phyloP scores from a whole-genome alignment of 1,140 invertebrate genomes.

The Pogonomyrmex barbatus region DNA sequence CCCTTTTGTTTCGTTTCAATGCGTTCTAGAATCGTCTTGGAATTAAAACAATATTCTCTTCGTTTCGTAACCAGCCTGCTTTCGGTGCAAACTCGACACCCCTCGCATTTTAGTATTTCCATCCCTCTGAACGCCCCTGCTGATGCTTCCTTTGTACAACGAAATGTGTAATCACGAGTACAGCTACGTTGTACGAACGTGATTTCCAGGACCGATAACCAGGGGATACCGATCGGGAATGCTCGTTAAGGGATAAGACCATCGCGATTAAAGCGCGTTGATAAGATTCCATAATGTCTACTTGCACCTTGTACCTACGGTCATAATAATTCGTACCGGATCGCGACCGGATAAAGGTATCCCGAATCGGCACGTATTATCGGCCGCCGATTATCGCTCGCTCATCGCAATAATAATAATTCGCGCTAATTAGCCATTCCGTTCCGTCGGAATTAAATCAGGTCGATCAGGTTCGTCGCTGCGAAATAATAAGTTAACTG shows the following conservation, averaged over 20 bases:
- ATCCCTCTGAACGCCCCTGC: background rate
- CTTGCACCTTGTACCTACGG: constrained; percentile 29
- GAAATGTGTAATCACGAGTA: constrained; percentile 56
- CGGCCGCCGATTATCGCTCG: constrained; percentile 2
- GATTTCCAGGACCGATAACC: constrained; percentile 71
- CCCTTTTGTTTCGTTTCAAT: background rate
- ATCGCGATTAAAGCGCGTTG: constrained; percentile 43
- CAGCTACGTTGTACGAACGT: constrained; percentile 54
- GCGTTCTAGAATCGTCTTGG: background rate
- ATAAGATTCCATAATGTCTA: background rate
- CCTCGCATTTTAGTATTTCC: background rate
- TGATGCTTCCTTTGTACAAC: background rate
- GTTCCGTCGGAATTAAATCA: constrained; percentile 32
- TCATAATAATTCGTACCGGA: constrained; percentile 27
- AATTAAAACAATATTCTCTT: constrained; percentile 22
- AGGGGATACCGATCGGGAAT: constrained; percentile 69
- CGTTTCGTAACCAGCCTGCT: background rate
- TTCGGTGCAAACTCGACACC: background rate
- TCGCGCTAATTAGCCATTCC: constrained; percentile 44
- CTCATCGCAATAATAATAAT: constrained; percentile 45
- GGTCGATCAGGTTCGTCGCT: background rate
- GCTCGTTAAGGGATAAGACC: constrained; percentile 65
- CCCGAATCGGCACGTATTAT: constrained; percentile 25
- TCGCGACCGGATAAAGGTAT: background rate
- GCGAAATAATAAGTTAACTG: background rate